Evolutionary conservation across 2,888 invertebrate species (phyloP), one percentile per base, ranked within the genome.

Genomic region (Pseudeuparius sepicola): DNA sequence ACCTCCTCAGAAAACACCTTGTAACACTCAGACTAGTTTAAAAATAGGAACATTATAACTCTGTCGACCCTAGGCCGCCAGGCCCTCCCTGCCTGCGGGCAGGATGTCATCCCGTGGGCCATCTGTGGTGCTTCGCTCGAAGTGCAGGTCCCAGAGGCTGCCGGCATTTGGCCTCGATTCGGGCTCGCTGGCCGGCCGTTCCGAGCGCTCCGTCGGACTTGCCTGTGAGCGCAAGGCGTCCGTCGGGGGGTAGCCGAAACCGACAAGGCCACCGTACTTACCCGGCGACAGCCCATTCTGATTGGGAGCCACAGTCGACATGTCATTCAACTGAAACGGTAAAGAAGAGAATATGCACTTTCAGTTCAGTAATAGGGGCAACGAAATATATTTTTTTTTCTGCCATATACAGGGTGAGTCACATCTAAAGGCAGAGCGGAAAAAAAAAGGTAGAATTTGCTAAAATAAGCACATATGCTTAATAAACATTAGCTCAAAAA

Each of bases 251-350:
- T 80, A 78, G 4, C 82, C 77, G 59, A 84, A 82, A n/a, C 82
- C 80, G 40, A 85, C 68, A 11, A 83, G 65, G 13, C 81, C 79
- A 26, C 81, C 78, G 63, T 83, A 85, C 57, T 83, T 81, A 36
- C 70, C 71, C 16, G 56, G 52, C 66, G 72, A 40, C 62, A 64
- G 56, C 64, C 69, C 45, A 51, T 79, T 81, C 58, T 78, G 79
- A 49, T 73, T 75, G 59, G 75, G 77, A 55, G 80, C 81, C 53
- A 81, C 78, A 50, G 79, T 79, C 52, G 80, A 79, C 66, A 83
- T 81, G 66, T 83, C 82, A 67, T 79, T 81, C 64, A 83, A 68
- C 82, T 83, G 73, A 48, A 66, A 63, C 41, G 45, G n/a, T n/a
- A n/a, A n/a, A n/a, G n/a, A n/a, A n/a, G n/a, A 14, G 25, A 25